phyloP scores from a whole-genome alignment of 2,797 vertebrate species.

The Arnoldichthys spilopterus region DNA sequence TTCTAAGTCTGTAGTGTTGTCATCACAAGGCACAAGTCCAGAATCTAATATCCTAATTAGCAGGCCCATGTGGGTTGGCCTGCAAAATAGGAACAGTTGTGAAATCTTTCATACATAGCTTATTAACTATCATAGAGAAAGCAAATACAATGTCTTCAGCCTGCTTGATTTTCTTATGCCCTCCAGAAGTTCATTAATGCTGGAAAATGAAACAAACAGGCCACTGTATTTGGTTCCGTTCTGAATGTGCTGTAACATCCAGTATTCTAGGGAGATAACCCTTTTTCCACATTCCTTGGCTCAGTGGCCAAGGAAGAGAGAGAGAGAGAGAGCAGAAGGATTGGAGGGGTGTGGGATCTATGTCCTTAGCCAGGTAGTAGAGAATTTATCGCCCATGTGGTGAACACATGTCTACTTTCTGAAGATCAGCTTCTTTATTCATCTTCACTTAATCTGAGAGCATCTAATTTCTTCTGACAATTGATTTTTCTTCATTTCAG shows the following conservation, averaged over 20 bases:
- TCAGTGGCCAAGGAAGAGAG: background rate
- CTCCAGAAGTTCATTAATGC: background rate
- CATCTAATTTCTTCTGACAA: conserved; percentile 72
- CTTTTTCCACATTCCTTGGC: conserved; percentile 35
- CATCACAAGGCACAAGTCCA: conserved; percentile 46
- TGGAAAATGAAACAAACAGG: conserved; percentile 1
- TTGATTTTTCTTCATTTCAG: conserved; percentile 51
- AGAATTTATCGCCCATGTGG: conserved; percentile 76
- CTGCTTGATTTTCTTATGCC: background rate
- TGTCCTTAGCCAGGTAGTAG: conserved; percentile 53
- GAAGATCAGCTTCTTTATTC: conserved; percentile 67
- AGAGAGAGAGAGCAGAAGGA: conserved; percentile 7
- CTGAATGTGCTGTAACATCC: conserved; percentile 2
- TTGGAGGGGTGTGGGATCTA: conserved; percentile 1
- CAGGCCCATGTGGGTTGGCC: conserved; percentile 15
- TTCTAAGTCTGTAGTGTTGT: conserved; percentile 45
- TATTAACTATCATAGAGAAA: background rate
- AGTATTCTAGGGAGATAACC: conserved; percentile 19
- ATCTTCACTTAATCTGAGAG: conserved; percentile 64
- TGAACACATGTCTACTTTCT: conserved; percentile 68
- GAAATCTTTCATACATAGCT: conserved; percentile 14
- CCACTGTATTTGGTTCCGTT: background rate
- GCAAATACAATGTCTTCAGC: background rate
- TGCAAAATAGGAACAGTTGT: conserved; percentile 29
- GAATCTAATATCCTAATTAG: conserved; percentile 41